Evolutionary conservation across 2,113 vertebrate genomes (phyloP).

Genomic region (Rhodinocichla rosea): DNA sequence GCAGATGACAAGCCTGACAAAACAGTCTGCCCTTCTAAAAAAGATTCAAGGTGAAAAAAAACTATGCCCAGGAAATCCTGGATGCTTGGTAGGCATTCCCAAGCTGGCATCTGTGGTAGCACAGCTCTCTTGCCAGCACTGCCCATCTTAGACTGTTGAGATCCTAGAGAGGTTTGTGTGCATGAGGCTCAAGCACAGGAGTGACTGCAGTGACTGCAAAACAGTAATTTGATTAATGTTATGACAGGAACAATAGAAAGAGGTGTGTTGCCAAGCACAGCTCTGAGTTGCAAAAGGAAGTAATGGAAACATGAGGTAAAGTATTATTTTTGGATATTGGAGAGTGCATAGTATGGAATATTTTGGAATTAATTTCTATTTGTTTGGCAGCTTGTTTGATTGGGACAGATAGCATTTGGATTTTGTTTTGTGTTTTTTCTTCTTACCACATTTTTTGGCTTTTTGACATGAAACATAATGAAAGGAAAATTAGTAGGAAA

Average conservation of each 20-base stretch:
- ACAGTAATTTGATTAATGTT: not conserved
- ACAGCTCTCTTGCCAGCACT: not conserved
- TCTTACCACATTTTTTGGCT: not conserved
- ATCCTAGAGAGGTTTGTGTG: not conserved
- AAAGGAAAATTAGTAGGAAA: not conserved
- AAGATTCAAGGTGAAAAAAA: not conserved
- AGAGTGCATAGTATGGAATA: not conserved
- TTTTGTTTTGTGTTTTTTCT: not conserved
- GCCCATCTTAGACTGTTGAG: accelerated
- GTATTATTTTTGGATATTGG: not conserved
- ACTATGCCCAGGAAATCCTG: not conserved
- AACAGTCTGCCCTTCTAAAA: not conserved
- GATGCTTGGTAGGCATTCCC: not conserved
- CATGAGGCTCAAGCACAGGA: not conserved
- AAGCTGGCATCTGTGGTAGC: not conserved
- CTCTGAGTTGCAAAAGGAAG: not conserved
- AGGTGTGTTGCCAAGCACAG: not conserved
- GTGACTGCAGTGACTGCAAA: not conserved
- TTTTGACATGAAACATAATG: not conserved
- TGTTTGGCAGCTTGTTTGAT: not conserved
- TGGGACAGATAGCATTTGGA: not conserved
- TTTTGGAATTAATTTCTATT: not conserved
- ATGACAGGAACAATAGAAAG: not conserved
- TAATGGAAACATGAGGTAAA: not conserved
- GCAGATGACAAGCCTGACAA: not conserved